A percentile compares a stretch with the other conserved stretches of the same genome.
Evolutionary conservation across 2,797 vertebrate species (phyloP).

Genomic region (Pipistrellus pygmaeus): DNA sequence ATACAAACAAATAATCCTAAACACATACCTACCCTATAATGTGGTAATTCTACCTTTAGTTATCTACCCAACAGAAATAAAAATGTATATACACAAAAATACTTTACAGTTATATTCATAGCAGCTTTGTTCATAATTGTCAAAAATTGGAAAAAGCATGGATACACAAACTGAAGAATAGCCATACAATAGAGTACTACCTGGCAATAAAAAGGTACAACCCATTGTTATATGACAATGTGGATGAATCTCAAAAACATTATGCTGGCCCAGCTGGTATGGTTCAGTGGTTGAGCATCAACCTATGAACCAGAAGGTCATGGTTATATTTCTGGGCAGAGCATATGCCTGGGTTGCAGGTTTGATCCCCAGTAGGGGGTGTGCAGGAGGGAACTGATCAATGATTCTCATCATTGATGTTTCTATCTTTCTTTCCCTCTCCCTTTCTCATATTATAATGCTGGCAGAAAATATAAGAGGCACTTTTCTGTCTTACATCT

Average conservation of each 20-base stretch:
- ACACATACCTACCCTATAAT: background rate
- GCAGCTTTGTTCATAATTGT: background rate
- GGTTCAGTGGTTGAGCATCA: no score
- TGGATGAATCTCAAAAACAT: background rate
- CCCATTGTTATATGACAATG: background rate
- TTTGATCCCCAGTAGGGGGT: no score
- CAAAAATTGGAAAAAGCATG: background rate
- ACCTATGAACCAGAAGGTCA: no score
- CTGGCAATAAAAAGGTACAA: conserved; percentile 7
- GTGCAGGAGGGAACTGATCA: no score
- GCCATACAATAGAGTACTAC: background rate
- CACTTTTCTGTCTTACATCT: conserved; percentile 59
- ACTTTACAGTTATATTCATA: background rate
- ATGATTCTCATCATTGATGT: no score
- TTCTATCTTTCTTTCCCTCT: no score
- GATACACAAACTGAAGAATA: background rate
- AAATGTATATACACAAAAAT: conserved; percentile 6
- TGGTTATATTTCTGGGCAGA: no score
- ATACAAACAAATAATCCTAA: background rate
- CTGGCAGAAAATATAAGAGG: conserved; percentile 60
- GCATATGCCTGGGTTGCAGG: no score
- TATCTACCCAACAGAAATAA: conserved; percentile 13
- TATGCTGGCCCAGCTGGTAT: no score
- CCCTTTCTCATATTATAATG: conserved; percentile 51
- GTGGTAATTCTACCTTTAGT: background rate